Base-by-base conservation (phyloP, 37 sponge, comb jelly and placozoan genomes). In the Lycopodina hypogea region DNA sequence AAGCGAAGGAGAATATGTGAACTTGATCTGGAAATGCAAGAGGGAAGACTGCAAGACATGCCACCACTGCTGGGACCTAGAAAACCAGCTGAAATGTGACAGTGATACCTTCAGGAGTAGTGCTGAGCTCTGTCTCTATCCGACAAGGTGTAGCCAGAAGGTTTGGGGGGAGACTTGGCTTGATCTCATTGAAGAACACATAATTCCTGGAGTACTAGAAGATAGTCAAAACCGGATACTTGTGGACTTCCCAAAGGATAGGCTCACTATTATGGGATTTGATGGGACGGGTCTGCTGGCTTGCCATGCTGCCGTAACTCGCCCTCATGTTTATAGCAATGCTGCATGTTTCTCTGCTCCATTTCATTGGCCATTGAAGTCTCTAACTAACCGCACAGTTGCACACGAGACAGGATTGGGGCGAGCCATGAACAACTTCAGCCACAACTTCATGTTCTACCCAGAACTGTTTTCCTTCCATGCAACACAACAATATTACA, bases 331-430 rank as follows among this genome's bases (percentile, higher is more conserved):
- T 15, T 85, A 86, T 59, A 34, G 70, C 2, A 89, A 81, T 57
- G 87, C 74, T 69, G 89, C 78, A 42, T 89, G 90, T 56, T 26
- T 93, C 24, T 93, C 93, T 26, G 80, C 90, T 23, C 74, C 86
- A 17, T 69, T 89, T 42, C 69, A 81, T 29, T 86, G 81, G 82
- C 87, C 87, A 63, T 33, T 78, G 41, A 56, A 21, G 12, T 59
- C 71, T 14, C 56, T 79, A n/a, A 36, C 18, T 42, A 51, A 11
- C 39, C 29, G 21, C 0, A 48, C 34, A 11, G 19, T 40, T 8
- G 23, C n/a, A 34, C 28, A 41, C 15, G 2, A 58, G 28, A 26
- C 34, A 15, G 76, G 81, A 4, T 40, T 81, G 2, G 59, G 70
- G 9, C 4, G 64, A 65, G 23, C 38, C 24, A 38, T 72, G 0